Evolutionary conservation across 2,113 vertebrate genomes (phyloP), one percentile per base, ranked within the genome.

Genomic region (Eubucco bourcierii): DNA sequence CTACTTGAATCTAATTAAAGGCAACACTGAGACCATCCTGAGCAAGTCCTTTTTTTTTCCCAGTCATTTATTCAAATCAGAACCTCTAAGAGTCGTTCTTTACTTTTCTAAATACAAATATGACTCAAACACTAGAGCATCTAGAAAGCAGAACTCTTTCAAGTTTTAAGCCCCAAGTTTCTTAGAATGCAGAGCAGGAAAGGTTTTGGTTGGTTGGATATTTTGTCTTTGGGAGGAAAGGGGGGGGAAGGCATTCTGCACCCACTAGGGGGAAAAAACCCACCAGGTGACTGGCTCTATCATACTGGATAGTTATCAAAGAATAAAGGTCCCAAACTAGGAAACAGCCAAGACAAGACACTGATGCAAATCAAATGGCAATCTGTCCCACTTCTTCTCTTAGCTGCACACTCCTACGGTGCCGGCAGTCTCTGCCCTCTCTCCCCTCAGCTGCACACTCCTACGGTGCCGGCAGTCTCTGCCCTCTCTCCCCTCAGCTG

Each of bases 281-380:
- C 10, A 39, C 37, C 37, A 74, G 58, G 55, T 39, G 27, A 17
- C 63, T 88, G 39, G 15, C 33, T 84, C 14, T 77, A 84, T 80
- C 66, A 73, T 46, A 79, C 34, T 27, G 27, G 50, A 56, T 6
- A 61, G n/a, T 44, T 90, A 63, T 68, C 60, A 68, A 82, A 75
- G 28, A 76, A 55, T 15, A 5, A 78, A 39, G 15, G 33, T 77
- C 21, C 9, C 29, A 50, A 84, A 55, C 56, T 1, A 80, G 60
- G 34, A 67, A 92, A 55, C 3, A 58, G 84, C 34, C 90, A 94
- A 80, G 89, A 89, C 60, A 66, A 89, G 79, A 85, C 16, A 82
- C 27, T 70, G 60, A 87, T 82, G 28, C 15, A 31, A 78, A 74
- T 56, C 44, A 78, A 47, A 33, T 23, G 21, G 34, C n/a, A 83